phyloP scores from a whole-genome alignment of 2,888 invertebrate genomes.

The Sylvicola cinctus region DNA sequence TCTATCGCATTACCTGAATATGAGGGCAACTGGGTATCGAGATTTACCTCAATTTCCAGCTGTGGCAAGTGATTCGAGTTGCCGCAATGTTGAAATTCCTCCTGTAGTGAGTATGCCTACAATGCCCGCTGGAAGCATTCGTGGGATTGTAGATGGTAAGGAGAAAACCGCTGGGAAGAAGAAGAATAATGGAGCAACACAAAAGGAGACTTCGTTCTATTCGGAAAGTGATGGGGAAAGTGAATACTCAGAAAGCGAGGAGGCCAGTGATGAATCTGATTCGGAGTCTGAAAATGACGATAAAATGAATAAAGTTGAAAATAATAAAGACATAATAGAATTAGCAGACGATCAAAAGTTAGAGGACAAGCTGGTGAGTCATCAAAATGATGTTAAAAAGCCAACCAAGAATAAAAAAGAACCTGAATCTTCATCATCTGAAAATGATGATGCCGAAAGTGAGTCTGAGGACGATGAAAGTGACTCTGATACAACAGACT shows the following conservation, averaged over 20 bases:
- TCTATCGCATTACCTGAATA: slow-evolving; percentile 83
- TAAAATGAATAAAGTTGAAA: not conserved
- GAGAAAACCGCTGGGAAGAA: slow-evolving; percentile 10
- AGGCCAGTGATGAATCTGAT: not conserved
- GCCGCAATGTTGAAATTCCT: slow-evolving; percentile 48
- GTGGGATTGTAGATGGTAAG: too few relatives aligned
- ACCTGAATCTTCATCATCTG: slow-evolving; percentile 7
- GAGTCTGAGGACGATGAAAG: slow-evolving; percentile 4
- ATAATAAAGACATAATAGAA: not conserved
- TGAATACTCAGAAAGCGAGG: not conserved
- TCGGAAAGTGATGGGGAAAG: slow-evolving; percentile 25
- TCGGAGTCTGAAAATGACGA: slow-evolving; percentile 17
- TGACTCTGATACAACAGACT: too few relatives aligned
- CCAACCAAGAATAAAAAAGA: slow-evolving; percentile 13
- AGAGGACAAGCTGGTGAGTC: not conserved
- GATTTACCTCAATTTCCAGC: slow-evolving; percentile 71
- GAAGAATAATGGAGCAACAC: slow-evolving; percentile 14
- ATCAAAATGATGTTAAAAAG: not conserved
- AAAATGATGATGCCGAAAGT: slow-evolving; percentile 2
- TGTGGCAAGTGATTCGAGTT: slow-evolving; percentile 47
- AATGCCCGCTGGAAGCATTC: too few relatives aligned
- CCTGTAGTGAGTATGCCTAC: slow-evolving; percentile 11
- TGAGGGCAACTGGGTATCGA: slow-evolving; percentile 69
- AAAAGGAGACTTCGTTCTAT: slow-evolving; percentile 42
- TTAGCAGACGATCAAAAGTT: not conserved